These are phyloP conservation scores for Trichogramma evanescens DNA, from an alignment of 2,888 invertebrate species.

Conservation along the genomic window DNA sequence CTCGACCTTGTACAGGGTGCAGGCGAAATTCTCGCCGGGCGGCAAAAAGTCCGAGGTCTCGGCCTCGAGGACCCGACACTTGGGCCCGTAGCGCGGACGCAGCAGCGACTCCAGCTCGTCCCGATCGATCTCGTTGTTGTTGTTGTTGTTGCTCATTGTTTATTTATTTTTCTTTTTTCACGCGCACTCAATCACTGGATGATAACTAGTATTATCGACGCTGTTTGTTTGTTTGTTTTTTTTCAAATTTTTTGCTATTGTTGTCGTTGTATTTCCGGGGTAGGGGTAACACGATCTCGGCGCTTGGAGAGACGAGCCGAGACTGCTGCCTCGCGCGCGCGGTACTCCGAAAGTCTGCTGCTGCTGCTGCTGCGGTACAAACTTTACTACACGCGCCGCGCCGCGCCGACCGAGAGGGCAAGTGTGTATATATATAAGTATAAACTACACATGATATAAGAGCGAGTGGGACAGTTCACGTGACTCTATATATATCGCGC, in stretches of 20 bases:
- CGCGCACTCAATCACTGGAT: neutral
- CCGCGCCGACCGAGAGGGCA: no score
- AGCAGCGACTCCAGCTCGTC: constrained; percentile 19
- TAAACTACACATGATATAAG: no score
- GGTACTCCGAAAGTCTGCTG: no score
- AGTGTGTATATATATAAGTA: no score
- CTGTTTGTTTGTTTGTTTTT: neutral
- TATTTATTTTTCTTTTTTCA: neutral
- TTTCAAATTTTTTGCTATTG: neutral
- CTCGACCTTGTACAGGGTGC: constrained; percentile 4
- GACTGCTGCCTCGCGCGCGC: no score
- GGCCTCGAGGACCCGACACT: neutral
- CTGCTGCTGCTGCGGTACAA: no score
- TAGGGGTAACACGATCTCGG: no score
- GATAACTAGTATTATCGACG: neutral
- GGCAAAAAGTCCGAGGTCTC: constrained; percentile 8
- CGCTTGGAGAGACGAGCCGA: no score
- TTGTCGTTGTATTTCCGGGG: neutral
- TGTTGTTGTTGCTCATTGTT: neutral
- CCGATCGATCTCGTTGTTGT: neutral
- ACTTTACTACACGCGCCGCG: no score
- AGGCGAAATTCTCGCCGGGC: constrained; percentile 21
- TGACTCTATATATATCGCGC: no score
- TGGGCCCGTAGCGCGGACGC: constrained; percentile 5
- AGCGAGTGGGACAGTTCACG: no score